phyloP scores from a whole-genome alignment of 2,888 invertebrate genomes.

The Epinotia demarniana region DNA sequence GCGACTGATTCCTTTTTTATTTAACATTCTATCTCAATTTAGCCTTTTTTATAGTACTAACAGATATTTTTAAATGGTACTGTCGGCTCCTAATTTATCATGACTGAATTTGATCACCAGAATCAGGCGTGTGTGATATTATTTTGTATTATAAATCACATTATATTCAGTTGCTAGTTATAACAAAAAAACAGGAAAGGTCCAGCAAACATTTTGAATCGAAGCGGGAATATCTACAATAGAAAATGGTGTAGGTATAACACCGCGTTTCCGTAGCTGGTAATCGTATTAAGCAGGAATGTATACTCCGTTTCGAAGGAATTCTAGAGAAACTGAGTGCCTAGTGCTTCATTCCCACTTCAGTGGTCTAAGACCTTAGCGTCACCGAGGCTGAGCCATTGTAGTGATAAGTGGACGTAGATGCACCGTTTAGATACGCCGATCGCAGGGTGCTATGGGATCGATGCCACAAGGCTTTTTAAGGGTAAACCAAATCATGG shows the following conservation, averaged over 20 bases:
- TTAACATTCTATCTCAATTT: background rate
- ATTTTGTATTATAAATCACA: no score
- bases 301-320: background rate
- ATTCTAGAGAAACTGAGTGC: background rate
- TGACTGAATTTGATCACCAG: background rate
- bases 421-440: conserved; percentile 62
- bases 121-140: background rate
- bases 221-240: background rate
- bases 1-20: conserved; percentile 5
- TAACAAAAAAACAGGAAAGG: no score
- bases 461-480: conserved; percentile 32
- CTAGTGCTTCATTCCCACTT: conserved; percentile 5
- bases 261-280: no score
- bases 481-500: conserved; percentile 28
- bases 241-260: background rate
- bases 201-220: no score
- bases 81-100: background rate
- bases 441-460: conserved; percentile 52
- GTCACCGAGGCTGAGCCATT: conserved; percentile 45
- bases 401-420: conserved; percentile 52
- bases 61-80: background rate
- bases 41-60: background rate
- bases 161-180: no score
- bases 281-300: no score
- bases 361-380: background rate